Conservation (phyloP, 2,888 invertebrate genomes). For the Thumatha senex region DNA sequence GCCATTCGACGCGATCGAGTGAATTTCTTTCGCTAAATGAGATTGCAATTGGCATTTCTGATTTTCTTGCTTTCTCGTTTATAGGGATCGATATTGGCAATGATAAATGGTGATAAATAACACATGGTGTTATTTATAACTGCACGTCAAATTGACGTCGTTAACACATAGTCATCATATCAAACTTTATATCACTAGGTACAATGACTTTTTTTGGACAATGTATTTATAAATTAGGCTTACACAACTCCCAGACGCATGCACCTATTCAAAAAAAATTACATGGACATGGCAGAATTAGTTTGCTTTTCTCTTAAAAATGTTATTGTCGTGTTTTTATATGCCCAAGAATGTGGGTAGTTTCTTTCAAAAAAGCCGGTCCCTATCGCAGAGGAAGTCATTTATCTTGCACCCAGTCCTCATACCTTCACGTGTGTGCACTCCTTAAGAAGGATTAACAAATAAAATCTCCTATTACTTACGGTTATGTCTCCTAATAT, state of each 20-base stretch:
- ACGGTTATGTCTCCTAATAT: conserved; percentile 18
- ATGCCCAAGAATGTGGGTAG: conserved; percentile 1
- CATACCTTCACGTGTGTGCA: conserved; percentile 10
- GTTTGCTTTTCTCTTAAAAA: too few relatives aligned
- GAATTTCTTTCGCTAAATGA: conserved; percentile 23
- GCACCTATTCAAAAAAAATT: too few relatives aligned
- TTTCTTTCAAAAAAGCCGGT: conserved; percentile 25
- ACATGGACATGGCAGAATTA: too few relatives aligned
- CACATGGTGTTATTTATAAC: conserved; percentile 28
- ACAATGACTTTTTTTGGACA: too few relatives aligned
- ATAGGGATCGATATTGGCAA: conserved; percentile 13
- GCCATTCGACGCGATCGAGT: conserved; percentile 26
- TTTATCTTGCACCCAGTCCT: conserved; percentile 30
- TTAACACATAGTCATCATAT: too few relatives aligned
- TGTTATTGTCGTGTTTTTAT: background rate
- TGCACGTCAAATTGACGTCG: conserved; percentile 28
- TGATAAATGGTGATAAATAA: conserved; percentile 8
- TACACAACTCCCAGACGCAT: too few relatives aligned
- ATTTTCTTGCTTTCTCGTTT: conserved; percentile 18
- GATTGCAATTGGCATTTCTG: conserved; percentile 21
- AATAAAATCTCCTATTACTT: conserved; percentile 34
- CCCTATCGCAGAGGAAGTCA: conserved; percentile 25
- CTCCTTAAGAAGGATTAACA: conserved; percentile 33
- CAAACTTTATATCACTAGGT: too few relatives aligned
- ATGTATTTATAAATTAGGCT: too few relatives aligned